Percentiles rank a stretch among this genome's conserved stretches.
Conservation (phyloP, 2,113 vertebrate species). For the Mus pahari region DNA sequence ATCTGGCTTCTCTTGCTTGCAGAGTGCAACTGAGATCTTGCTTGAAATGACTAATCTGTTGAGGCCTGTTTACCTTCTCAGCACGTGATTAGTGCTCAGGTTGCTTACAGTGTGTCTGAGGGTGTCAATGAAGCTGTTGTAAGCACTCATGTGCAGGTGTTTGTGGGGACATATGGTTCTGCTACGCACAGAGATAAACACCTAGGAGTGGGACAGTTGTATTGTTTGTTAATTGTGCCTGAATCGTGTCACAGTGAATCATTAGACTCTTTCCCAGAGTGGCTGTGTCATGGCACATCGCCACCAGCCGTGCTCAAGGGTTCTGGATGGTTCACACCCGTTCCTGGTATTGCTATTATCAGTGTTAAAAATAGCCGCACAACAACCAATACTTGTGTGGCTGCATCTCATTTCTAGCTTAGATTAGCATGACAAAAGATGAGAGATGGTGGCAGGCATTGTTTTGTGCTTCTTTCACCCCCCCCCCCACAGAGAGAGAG, state of each 20-base stretch:
- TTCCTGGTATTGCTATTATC: background rate
- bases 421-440: background rate
- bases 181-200: background rate
- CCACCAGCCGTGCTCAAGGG: background rate
- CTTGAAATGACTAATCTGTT: background rate
- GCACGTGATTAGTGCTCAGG: background rate
- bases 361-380: background rate
- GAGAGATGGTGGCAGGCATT: background rate
- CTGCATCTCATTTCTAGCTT: background rate
- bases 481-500: background rate
- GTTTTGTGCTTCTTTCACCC: background rate
- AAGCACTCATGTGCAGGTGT: background rate
- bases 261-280: background rate
- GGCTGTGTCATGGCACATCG: no score
- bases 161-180: background rate
- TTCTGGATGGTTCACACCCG: background rate
- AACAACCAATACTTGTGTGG: no score
- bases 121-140: background rate
- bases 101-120: background rate
- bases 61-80: background rate
- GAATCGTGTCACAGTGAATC: background rate
- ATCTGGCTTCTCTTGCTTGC: background rate
- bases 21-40: accelerated
- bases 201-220: background rate
- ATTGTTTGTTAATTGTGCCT: background rate